Evolutionary conservation across 2,888 invertebrate genomes (phyloP).

Genomic region (Plutella xylostella): DNA sequence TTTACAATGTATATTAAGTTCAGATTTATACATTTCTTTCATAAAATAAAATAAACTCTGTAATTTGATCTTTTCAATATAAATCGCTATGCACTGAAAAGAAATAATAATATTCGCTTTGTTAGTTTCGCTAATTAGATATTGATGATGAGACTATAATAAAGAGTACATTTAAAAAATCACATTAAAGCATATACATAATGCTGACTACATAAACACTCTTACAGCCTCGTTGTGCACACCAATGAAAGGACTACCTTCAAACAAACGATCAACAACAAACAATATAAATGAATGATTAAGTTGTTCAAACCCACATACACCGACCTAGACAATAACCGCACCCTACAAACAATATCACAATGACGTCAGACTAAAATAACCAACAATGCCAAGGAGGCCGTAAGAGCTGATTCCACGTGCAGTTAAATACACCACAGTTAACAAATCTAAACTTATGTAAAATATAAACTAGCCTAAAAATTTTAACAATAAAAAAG

Average conservation of each 20-base stretch:
- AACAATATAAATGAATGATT: conserved; percentile 62
- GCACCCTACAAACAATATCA: conserved; percentile 40
- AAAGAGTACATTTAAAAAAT: conserved; percentile 71
- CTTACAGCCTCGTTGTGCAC: conserved; percentile 53
- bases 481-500: conserved; percentile 67
- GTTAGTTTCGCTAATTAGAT: conserved; percentile 66
- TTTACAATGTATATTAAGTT: conserved; percentile 55
- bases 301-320: conserved; percentile 31
- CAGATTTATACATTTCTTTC: conserved; percentile 25
- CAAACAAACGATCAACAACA: conserved; percentile 31
- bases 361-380: conserved; percentile 63
- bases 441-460: conserved; percentile 69
- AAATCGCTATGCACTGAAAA: conserved; percentile 65
- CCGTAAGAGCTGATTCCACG: conserved; percentile 60
- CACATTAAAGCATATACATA: conserved; percentile 72
- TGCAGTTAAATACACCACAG: conserved; percentile 66
- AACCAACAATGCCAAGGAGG: conserved; percentile 53
- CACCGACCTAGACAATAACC: conserved; percentile 29
- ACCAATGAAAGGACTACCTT: conserved; percentile 13
- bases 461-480: conserved; percentile 68
- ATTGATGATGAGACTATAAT: conserved; percentile 65
- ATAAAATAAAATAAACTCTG: conserved; percentile 71
- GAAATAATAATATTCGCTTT: conserved; percentile 49
- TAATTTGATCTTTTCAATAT: conserved; percentile 64
- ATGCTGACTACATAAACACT: conserved; percentile 68